Evolutionary conservation across 2,113 vertebrate species (phyloP).

Genomic region (Chaenogobius annularis): DNA sequence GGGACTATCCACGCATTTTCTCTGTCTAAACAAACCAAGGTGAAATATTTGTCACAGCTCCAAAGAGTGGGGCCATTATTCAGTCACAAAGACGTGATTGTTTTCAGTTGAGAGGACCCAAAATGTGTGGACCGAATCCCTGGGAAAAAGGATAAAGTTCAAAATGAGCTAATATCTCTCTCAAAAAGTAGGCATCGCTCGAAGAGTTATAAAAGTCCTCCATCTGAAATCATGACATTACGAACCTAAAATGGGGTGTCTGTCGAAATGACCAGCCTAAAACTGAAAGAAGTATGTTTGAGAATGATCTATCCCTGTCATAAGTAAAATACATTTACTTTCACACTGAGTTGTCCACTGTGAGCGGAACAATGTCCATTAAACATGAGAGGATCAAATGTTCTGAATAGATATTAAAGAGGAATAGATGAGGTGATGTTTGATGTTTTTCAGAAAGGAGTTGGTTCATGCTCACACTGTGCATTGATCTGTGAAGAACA

Average conservation of each 20-base stretch:
- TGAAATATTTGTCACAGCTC: no score
- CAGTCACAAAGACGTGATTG: background rate
- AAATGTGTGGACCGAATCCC: background rate
- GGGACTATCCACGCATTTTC: background rate
- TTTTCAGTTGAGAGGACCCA: no score
- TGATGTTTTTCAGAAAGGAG: slow-evolving; percentile 53
- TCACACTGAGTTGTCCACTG: slow-evolving; percentile 14
- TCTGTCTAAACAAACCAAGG: no score
- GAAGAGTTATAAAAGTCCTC: background rate
- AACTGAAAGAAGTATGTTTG: background rate
- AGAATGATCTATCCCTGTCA: background rate
- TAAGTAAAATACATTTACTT: background rate
- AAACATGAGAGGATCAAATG: background rate
- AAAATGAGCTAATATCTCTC: background rate
- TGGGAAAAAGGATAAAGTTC: background rate
- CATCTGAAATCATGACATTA: background rate
- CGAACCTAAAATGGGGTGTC: background rate
- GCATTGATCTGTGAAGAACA: slow-evolving; percentile 65
- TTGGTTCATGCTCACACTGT: slow-evolving; percentile 77
- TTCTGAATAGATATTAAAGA: background rate
- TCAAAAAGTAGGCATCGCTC: background rate
- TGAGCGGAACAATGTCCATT: slow-evolving; percentile 15
- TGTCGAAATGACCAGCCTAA: background rate
- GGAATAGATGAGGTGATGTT: slow-evolving; percentile 8
- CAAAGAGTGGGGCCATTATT: background rate